Percentiles rank a stretch among this genome's conserved stretches.
Conservation (phyloP, 1,140 invertebrate species). For the Drosophila guanche region DNA sequence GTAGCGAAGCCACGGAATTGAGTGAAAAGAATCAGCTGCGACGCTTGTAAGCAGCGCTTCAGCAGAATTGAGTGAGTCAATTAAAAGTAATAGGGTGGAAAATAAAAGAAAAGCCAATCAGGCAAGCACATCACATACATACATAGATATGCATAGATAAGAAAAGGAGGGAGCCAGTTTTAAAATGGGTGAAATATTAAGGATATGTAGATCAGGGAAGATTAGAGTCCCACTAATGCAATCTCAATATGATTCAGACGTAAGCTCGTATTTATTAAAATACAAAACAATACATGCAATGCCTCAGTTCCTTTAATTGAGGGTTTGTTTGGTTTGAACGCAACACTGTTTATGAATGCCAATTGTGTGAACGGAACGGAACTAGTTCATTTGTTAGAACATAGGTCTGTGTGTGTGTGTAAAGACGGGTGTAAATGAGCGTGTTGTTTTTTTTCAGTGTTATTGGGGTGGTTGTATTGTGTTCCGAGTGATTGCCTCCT, state of each 20-base stretch:
- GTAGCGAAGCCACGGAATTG: constrained; percentile 32
- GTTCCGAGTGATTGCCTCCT: neutral
- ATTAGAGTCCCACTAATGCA: too few species aligned
- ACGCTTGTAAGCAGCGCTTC: constrained; percentile 31
- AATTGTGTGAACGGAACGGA: neutral
- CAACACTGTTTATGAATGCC: too few species aligned
- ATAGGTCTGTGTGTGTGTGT: neutral
- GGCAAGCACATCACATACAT: neutral
- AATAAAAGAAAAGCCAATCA: constrained; percentile 30
- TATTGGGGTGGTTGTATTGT: neutral
- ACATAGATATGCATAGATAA: too few species aligned
- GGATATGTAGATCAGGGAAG: too few species aligned
- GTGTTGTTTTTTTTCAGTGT: neutral
- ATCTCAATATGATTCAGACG: too few species aligned
- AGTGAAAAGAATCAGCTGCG: constrained; percentile 38
- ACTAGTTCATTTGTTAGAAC: neutral
- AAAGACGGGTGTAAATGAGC: neutral
- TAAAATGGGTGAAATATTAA: neutral
- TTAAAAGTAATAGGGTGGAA: constrained; percentile 35
- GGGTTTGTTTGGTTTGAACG: too few species aligned
- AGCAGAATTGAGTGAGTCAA: constrained; percentile 43
- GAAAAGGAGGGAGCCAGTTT: constrained; percentile 7
- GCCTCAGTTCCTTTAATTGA: too few species aligned
- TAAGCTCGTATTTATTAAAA: too few species aligned
- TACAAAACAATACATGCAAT: too few species aligned